These are phyloP conservation scores for Xiphophorus maculatus DNA, from an alignment of 2,113 vertebrate species.

Conservation along the genomic window DNA sequence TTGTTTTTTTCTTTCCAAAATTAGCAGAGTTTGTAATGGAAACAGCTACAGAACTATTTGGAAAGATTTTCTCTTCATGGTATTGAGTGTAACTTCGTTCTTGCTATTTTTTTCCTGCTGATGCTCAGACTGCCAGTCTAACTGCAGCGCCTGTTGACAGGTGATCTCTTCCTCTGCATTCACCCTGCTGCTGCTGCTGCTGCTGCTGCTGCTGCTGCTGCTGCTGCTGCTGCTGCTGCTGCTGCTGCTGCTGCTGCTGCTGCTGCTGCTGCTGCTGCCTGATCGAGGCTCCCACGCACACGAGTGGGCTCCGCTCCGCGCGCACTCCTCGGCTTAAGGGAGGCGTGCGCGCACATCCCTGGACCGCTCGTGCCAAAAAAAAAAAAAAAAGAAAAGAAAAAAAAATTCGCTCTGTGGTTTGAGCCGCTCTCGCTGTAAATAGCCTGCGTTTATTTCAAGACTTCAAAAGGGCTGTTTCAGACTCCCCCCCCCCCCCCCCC, in stretches of 20 bases:
- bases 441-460: conserved; percentile 48
- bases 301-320: conserved; percentile 52
- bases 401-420: not conserved
- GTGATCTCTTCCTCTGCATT: conserved; percentile 32
- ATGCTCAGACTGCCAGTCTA: conserved; percentile 14
- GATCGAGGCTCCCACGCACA: conserved; percentile 55
- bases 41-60: not conserved
- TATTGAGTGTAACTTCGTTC: conserved; percentile 4
- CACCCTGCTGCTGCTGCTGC: conserved; percentile 8
- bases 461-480: conserved; percentile 17
- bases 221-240: not conserved
- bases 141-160: conserved; percentile 47
- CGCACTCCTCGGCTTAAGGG: conserved; percentile 5
- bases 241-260: conserved; percentile 1
- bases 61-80: not conserved
- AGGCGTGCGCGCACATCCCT: conserved; percentile 28
- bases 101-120: conserved; percentile 8
- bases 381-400: not conserved
- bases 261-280: conserved; percentile 8
- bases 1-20: no score
- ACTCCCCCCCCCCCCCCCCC: conserved; percentile 5
- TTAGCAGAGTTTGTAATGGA: no score
- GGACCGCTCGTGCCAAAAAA: conserved; percentile 28
- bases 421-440: conserved; percentile 21
- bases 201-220: conserved; percentile 6